Evolutionary conservation across 2,888 invertebrate species (phyloP).

Genomic region (Scaeva pyrastri): DNA sequence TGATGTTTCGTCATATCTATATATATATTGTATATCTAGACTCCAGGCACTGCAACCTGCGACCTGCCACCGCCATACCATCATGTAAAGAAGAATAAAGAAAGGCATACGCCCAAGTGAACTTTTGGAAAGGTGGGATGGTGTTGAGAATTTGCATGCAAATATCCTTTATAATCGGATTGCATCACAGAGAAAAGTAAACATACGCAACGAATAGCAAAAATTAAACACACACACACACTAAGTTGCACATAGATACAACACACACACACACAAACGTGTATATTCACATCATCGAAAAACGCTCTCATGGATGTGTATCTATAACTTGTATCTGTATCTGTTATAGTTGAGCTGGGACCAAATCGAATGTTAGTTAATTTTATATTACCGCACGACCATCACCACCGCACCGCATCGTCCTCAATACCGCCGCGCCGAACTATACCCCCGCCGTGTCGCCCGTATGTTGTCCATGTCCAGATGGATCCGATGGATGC

Average conservation of each 20-base stretch:
- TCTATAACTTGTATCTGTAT: constrained; percentile 1
- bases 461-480: background rate
- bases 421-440: accelerated
- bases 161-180: constrained; percentile 75
- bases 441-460: too few relatives aligned
- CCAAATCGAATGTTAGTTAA: constrained; percentile 43
- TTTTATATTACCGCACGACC: background rate
- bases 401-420: background rate
- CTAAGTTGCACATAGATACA: too few relatives aligned
- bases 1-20: background rate
- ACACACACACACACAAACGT: background rate
- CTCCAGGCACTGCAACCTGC: too few relatives aligned
- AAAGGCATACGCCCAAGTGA: background rate
- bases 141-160: constrained; percentile 69
- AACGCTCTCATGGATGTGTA: background rate
- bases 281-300: background rate
- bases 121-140: constrained; percentile 2
- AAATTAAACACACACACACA: background rate
- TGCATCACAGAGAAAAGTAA: constrained; percentile 59
- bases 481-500: background rate
- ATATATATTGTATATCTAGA: background rate
- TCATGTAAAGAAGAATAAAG: background rate
- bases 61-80: too few relatives aligned
- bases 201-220: constrained; percentile 48
- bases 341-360: background rate